phyloP scores from a whole-genome alignment of 1,140 invertebrate species.

The Drosophila rufa region DNA sequence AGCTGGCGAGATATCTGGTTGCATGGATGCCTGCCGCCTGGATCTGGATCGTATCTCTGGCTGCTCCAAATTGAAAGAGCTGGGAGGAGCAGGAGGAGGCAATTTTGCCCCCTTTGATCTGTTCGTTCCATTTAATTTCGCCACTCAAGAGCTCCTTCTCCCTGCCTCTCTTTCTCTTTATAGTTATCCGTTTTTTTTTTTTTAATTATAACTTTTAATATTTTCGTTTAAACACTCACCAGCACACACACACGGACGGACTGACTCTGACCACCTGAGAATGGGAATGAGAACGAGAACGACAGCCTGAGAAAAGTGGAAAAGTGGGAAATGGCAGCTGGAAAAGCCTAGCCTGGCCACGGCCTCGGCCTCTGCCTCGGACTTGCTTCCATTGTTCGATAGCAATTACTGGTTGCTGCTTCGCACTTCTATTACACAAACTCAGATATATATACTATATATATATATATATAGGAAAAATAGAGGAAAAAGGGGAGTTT shows the following conservation, averaged over 20 bases:
- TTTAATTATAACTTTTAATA: conserved; percentile 80
- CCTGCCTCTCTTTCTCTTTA: background rate
- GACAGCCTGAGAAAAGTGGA: conserved; percentile 27
- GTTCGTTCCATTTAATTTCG: conserved; percentile 31
- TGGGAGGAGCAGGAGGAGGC: background rate
- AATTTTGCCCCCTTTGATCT: conserved; percentile 13
- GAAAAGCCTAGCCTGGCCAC: conserved; percentile 17
- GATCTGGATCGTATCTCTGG: conserved; percentile 7
- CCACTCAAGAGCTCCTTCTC: conserved; percentile 12
- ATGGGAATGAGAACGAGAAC: conserved; percentile 16
- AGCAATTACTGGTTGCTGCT: conserved; percentile 69
- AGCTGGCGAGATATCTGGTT: background rate
- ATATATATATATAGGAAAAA: conserved; percentile 1
- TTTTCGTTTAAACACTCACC: conserved; percentile 49
- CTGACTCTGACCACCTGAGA: conserved; percentile 32
- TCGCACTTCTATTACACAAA: conserved; percentile 73
- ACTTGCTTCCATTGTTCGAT: conserved; percentile 68
- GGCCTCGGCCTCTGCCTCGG: conserved; percentile 16
- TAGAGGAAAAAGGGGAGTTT: conserved; percentile 16
- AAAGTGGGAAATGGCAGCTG: conserved; percentile 38
- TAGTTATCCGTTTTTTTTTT: conserved; percentile 9
- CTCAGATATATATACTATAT: conserved; percentile 12
- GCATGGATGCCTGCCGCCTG: background rate
- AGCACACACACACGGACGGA: conserved; percentile 1
- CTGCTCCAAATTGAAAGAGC: conserved; percentile 26